phyloP scores from a whole-genome alignment of 2,888 invertebrate genomes.

The Hymenopus coronatus region DNA sequence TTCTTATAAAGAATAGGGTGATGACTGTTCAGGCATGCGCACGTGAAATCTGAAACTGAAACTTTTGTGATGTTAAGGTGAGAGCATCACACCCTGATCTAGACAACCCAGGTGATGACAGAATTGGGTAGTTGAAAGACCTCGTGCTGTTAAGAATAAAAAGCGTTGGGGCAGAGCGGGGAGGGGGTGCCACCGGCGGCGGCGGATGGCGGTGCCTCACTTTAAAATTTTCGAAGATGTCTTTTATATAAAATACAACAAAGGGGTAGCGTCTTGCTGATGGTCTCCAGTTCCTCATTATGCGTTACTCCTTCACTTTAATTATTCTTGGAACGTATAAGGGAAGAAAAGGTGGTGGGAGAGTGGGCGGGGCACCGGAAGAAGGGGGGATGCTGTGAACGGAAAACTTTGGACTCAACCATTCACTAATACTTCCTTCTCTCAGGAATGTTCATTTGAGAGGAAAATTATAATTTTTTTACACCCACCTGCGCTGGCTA shows the following conservation, averaged over 20 bases:
- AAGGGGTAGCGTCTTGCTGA: constrained; percentile 25
- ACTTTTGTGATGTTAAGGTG: no score
- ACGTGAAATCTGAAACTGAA: no score
- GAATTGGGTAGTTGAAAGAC: constrained; percentile 8
- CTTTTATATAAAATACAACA: constrained; percentile 31
- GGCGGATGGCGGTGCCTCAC: constrained; percentile 8
- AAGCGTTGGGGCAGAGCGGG: no score
- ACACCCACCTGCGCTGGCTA: not conserved
- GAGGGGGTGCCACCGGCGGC: not conserved
- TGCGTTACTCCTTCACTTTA: constrained; percentile 31
- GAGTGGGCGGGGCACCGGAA: not conserved
- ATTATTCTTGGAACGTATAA: constrained; percentile 31
- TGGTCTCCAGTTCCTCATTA: constrained; percentile 26
- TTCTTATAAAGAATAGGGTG: no score
- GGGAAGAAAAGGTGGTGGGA: constrained; percentile 18
- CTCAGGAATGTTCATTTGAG: constrained; percentile 19
- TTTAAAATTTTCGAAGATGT: constrained; percentile 30
- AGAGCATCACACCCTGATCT: not conserved
- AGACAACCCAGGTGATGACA: constrained; percentile 8
- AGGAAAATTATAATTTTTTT: constrained; percentile 9
- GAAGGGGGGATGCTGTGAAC: constrained; percentile 4
- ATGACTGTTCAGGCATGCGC: no score
- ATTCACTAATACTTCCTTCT: constrained; percentile 17
- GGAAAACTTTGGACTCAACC: constrained; percentile 21
- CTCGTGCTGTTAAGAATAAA: not conserved